Conservation (phyloP, 2,888 invertebrate species). For the Pseudococcus longispinus region DNA sequence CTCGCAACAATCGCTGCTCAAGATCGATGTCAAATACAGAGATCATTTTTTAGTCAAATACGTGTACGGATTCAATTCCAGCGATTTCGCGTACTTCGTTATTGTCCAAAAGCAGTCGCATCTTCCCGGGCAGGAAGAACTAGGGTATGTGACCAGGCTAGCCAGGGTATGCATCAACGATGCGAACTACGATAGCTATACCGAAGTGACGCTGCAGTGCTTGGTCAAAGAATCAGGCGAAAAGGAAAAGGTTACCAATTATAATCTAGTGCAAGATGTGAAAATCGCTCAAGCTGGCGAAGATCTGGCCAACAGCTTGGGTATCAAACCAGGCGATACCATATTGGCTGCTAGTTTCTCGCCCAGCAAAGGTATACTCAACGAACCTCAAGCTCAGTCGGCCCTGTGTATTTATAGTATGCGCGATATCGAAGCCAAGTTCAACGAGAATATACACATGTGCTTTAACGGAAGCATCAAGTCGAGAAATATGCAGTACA, state of each 20-base stretch:
- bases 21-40: conserved; percentile 90
- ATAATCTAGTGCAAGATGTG: conserved; percentile 92
- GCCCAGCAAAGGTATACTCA: conserved; percentile 85
- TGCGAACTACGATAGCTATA: conserved; percentile 94
- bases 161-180: conserved; percentile 94
- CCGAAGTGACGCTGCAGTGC: conserved; percentile 93
- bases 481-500: conserved; percentile 89
- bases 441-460: conserved; percentile 96
- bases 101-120: conserved; percentile 93
- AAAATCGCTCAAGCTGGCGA: conserved; percentile 85
- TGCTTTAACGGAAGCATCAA: conserved; percentile 95
- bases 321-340: conserved; percentile 79
- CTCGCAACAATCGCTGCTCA: conserved; percentile 82
- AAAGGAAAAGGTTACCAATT: conserved; percentile 68
- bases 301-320: conserved; percentile 81
- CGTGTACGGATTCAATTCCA: conserved; percentile 94
- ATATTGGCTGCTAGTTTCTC: conserved; percentile 89
- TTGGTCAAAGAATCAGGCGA: conserved; percentile 70
- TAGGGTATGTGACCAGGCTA: conserved; percentile 87
- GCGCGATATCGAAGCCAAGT: conserved; percentile 87
- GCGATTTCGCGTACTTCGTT: conserved; percentile 94
- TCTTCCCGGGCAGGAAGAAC: conserved; percentile 85
- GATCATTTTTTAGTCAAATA: conserved; percentile 96
- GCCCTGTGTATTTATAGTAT: conserved; percentile 93
- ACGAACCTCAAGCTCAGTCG: conserved; percentile 81